Evolutionary conservation across 2,888 invertebrate species (phyloP).

Genomic region (Andrena praecox): DNA sequence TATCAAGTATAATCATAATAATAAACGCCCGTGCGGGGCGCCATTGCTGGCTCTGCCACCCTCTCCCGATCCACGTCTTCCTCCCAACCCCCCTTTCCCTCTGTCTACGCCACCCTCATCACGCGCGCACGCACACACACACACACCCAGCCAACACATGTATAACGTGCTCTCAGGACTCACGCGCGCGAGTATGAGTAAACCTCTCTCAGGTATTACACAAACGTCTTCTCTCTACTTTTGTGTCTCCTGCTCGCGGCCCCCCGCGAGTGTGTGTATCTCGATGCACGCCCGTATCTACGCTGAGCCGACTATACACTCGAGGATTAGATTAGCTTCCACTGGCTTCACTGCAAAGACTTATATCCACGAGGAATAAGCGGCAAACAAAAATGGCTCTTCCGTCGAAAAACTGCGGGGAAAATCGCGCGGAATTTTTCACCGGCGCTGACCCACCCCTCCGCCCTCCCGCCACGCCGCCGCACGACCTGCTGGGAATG

Average conservation of each 20-base stretch:
- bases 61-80: constrained; percentile 64
- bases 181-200: constrained; percentile 59
- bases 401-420: constrained; percentile 64
- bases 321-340: constrained; percentile 82
- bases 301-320: constrained; percentile 77
- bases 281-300: constrained; percentile 62
- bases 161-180: constrained; percentile 54
- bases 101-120: constrained; percentile 73
- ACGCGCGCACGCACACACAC: constrained; percentile 63
- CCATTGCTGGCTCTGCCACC: constrained; percentile 81
- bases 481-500: constrained; percentile 27
- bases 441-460: constrained; percentile 38
- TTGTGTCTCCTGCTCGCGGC: constrained; percentile 42
- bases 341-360: constrained; percentile 80
- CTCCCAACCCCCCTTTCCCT: constrained; percentile 53
- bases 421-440: constrained; percentile 69
- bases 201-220: constrained; percentile 71
- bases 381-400: constrained; percentile 81
- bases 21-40: constrained; percentile 83
- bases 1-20: constrained; percentile 84
- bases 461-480: no score
- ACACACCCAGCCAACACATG: constrained; percentile 59
- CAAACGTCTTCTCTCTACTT: constrained; percentile 64
- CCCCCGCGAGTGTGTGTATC: constrained; percentile 31
- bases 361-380: constrained; percentile 78